Conservation (phyloP, 2,113 vertebrate species). For the Boleophthalmus pectinirostris region DNA sequence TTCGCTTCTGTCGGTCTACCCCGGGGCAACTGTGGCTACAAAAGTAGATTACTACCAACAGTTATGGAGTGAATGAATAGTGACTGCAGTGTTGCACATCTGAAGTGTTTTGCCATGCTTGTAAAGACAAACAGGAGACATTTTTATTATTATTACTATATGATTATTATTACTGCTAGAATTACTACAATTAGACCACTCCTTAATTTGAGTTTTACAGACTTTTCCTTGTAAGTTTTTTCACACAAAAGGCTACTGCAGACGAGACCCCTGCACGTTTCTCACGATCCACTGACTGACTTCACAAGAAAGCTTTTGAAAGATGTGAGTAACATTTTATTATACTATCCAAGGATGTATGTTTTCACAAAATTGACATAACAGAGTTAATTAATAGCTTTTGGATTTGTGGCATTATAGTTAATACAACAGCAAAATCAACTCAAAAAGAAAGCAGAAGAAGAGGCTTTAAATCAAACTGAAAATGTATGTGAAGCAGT, state of each 20-base stretch:
- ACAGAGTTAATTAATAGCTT: neutral
- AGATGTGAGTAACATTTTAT: conserved; percentile 73
- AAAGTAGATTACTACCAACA: too few species aligned
- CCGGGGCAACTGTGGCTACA: too few species aligned
- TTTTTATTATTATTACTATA: neutral
- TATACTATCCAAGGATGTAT: too few species aligned
- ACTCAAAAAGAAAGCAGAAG: conserved; percentile 22
- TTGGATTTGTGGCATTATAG: conserved; percentile 58
- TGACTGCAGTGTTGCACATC: too few species aligned
- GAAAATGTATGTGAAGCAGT: neutral
- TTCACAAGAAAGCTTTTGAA: conserved; percentile 83
- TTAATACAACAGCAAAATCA: conserved; percentile 78
- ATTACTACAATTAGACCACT: neutral
- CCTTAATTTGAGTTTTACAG: conserved; percentile 82
- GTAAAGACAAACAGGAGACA: neutral
- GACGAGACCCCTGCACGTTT: conserved; percentile 88
- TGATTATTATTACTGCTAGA: neutral
- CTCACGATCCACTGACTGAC: conserved; percentile 86
- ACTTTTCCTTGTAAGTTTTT: conserved; percentile 96
- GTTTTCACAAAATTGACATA: neutral
- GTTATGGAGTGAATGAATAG: too few species aligned
- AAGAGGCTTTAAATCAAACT: neutral
- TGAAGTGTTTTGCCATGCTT: conserved; percentile 17
- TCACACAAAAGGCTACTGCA: conserved; percentile 85
- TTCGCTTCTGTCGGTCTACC: too few species aligned